phyloP scores from a whole-genome alignment of 2,797 vertebrate species.

The Falco naumanni region DNA sequence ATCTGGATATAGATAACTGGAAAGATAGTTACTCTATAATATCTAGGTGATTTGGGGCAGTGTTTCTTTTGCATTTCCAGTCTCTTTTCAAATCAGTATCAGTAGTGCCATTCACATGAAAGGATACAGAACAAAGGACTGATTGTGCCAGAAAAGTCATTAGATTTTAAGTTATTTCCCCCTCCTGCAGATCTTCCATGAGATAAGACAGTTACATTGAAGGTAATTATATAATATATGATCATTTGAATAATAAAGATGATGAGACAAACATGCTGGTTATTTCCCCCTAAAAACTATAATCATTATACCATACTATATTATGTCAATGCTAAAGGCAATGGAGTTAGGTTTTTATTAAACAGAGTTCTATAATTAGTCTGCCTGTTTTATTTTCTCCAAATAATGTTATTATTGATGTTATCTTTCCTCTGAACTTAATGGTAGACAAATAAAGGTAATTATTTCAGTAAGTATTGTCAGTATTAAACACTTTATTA shows the following conservation, averaged over 20 bases:
- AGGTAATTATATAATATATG: slow-evolving; percentile 41
- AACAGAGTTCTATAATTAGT: slow-evolving; percentile 44
- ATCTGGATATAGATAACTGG: neutral
- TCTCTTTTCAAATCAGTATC: slow-evolving; percentile 23
- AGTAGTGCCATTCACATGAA: slow-evolving; percentile 31
- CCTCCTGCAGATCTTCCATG: slow-evolving; percentile 10
- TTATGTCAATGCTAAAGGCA: slow-evolving; percentile 55
- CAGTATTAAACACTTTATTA: neutral
- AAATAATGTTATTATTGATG: slow-evolving; percentile 41
- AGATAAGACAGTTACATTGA: slow-evolving; percentile 35
- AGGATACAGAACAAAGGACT: neutral
- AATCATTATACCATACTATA: neutral
- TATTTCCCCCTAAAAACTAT: slow-evolving; percentile 43
- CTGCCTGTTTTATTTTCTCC: slow-evolving; percentile 28
- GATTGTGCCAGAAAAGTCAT: slow-evolving; percentile 44
- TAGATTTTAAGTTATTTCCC: slow-evolving; percentile 32
- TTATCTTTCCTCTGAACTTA: slow-evolving; percentile 12
- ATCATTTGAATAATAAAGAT: slow-evolving; percentile 57
- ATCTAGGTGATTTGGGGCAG: neutral
- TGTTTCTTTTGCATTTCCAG: neutral
- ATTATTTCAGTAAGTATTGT: slow-evolving; percentile 23
- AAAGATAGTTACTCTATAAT: neutral
- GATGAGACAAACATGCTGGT: slow-evolving; percentile 24
- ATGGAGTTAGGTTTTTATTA: slow-evolving; percentile 15
- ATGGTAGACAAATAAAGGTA: slow-evolving; percentile 48